These are phyloP conservation scores for Chionomys nivalis DNA, from an alignment of 2,113 vertebrate genomes.

Conservation along the genomic window DNA sequence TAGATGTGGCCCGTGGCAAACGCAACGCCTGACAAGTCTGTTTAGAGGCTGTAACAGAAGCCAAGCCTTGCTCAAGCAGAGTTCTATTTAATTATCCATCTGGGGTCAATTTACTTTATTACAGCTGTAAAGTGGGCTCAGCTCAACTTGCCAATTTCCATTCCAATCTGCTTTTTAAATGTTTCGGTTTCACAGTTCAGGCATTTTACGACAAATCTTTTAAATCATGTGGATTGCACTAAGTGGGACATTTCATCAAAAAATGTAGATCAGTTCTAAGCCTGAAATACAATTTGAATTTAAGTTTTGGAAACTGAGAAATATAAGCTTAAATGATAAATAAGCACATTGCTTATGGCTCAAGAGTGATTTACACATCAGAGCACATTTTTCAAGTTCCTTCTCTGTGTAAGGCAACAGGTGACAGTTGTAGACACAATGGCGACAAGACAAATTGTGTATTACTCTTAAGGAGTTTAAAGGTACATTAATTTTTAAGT, in stretches of 20 bases:
- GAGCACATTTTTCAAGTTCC: neutral
- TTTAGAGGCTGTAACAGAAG: constrained; percentile 50
- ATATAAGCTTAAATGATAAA: neutral
- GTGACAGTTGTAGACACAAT: neutral
- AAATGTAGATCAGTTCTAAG: constrained; percentile 38
- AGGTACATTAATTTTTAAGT: neutral
- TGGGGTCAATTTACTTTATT: constrained; percentile 71
- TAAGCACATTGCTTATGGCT: neutral
- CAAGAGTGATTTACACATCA: neutral
- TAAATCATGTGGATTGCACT: neutral
- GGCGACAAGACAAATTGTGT: neutral
- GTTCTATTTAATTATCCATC: constrained; percentile 52
- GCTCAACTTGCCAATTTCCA: constrained; percentile 54
- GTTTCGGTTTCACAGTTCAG: constrained; percentile 54
- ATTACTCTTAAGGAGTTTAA: neutral
- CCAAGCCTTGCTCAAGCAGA: constrained; percentile 59
- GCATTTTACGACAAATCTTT: constrained; percentile 58
- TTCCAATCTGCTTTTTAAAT: constrained; percentile 66
- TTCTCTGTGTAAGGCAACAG: neutral
- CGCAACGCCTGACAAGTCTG: neutral
- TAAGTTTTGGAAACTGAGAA: constrained; percentile 11
- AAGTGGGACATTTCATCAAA: neutral
- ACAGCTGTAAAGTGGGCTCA: constrained; percentile 46
- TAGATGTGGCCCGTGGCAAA: neutral
- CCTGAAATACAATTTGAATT: constrained; percentile 2